phyloP scores from a whole-genome alignment of 2,113 vertebrate genomes.

The Girardinichthys multiradiatus region DNA sequence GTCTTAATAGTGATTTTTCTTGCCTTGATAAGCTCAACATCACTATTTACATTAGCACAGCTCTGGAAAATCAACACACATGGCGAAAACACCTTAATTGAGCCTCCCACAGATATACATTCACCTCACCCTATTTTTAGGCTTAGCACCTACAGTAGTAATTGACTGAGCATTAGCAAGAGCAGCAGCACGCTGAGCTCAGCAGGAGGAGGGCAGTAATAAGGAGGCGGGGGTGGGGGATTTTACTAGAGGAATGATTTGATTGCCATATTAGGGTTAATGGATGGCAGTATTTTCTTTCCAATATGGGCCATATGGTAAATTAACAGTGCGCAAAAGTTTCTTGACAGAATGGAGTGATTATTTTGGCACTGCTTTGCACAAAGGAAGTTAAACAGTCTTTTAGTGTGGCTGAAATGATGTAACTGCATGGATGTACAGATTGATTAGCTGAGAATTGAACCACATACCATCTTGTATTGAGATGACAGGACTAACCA shows the following conservation, averaged over 20 bases:
- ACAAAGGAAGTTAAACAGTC: slow-evolving; percentile 1
- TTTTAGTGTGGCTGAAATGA: neutral
- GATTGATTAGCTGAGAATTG: neutral
- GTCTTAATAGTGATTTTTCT: no score
- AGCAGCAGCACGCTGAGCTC: slow-evolving; percentile 33
- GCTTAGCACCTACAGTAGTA: slow-evolving; percentile 49
- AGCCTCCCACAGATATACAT: slow-evolving; percentile 12
- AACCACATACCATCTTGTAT: neutral
- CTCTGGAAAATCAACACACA: slow-evolving; percentile 40
- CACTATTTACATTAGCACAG: slow-evolving; percentile 14
- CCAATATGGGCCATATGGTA: slow-evolving; percentile 22
- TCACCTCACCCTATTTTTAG: slow-evolving; percentile 30
- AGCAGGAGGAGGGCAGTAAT: slow-evolving; percentile 26
- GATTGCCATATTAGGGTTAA: slow-evolving; percentile 56
- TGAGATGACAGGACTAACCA: no score
- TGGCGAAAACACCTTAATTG: slow-evolving; percentile 31
- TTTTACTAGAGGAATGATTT: slow-evolving; percentile 39
- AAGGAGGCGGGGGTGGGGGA: slow-evolving; percentile 7
- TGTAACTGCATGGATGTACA: neutral
- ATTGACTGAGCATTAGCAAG: slow-evolving; percentile 60
- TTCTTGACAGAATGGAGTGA: slow-evolving; percentile 12
- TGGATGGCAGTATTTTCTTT: slow-evolving; percentile 16
- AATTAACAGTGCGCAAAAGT: slow-evolving; percentile 27
- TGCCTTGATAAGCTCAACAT: slow-evolving; percentile 2
- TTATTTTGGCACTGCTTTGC: slow-evolving; percentile 20